Percentiles rank a stretch among this genome's conserved stretches.
These are phyloP conservation scores for Eclectus roratus DNA, from an alignment of 2,113 vertebrate genomes.

Conservation along the genomic window DNA sequence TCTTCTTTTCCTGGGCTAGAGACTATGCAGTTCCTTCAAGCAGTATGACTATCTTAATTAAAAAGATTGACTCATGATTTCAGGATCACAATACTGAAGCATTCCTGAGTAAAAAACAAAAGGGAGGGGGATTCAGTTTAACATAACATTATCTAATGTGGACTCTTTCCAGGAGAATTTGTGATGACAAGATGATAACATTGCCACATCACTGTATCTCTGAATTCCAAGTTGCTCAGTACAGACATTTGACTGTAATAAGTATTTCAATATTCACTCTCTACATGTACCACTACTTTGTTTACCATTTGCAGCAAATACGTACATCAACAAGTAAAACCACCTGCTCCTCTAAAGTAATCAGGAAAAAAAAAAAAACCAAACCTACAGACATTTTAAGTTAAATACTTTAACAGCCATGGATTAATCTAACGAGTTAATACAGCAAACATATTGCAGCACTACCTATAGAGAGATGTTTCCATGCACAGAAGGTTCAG, in stretches of 20 bases:
- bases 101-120: slow-evolving; percentile 37
- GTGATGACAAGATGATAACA: neutral
- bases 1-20: neutral
- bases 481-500: neutral
- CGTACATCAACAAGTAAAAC: neutral
- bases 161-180: slow-evolving; percentile 29
- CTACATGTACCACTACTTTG: neutral
- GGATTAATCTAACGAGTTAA: neutral
- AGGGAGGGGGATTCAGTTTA: slow-evolving; percentile 18
- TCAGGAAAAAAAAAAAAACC: neutral
- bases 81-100: neutral
- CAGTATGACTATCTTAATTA: neutral
- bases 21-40: neutral
- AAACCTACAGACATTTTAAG: neutral
- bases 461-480: neutral
- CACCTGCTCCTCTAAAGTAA: neutral
- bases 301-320: neutral
- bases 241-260: neutral
- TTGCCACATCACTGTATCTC: neutral
- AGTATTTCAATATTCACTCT: neutral
- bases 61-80: slow-evolving; percentile 9
- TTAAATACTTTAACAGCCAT: neutral
- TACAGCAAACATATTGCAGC: neutral
- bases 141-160: slow-evolving; percentile 20
- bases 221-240: slow-evolving; percentile 20